Conservation (phyloP, 2,888 invertebrate species). For the Anagyrus pseudococci region DNA sequence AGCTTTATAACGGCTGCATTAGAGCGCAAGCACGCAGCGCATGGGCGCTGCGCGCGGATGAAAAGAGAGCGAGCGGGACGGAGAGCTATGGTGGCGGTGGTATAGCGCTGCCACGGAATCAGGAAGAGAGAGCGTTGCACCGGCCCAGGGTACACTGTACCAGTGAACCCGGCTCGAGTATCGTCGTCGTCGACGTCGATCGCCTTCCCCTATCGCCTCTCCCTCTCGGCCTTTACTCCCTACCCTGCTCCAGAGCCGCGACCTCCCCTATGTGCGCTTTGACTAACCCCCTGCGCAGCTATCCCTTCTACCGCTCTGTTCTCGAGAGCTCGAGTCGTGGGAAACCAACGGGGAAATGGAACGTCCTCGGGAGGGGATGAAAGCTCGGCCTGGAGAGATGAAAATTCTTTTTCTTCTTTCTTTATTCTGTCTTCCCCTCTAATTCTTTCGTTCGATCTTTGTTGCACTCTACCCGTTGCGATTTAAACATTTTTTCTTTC, state of each 20-base stretch:
- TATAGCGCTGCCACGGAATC: slow-evolving; percentile 24
- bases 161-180: slow-evolving; percentile 56
- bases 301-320: background rate
- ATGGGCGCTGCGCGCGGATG: slow-evolving; percentile 7
- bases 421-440: background rate
- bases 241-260: slow-evolving; percentile 17
- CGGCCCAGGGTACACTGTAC: slow-evolving; percentile 59
- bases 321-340: no score
- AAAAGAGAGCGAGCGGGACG: slow-evolving; percentile 22
- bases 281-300: background rate
- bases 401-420: no score
- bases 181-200: slow-evolving; percentile 34
- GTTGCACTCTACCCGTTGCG: no score
- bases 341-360: background rate
- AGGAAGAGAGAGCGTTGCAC: slow-evolving; percentile 59
- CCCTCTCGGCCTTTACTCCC: slow-evolving; percentile 34
- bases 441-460: no score
- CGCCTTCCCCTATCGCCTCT: slow-evolving; percentile 20
- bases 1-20: slow-evolving; percentile 23
- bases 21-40: slow-evolving; percentile 27
- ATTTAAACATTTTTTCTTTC: no score
- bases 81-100: slow-evolving; percentile 16
- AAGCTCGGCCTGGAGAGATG: background rate
- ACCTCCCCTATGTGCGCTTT: background rate
- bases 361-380: background rate